A percentile compares a stretch with the other conserved stretches of the same genome.
These are phyloP conservation scores for Cancer borealis DNA, from an alignment of 2,888 invertebrate species.

Conservation along the genomic window DNA sequence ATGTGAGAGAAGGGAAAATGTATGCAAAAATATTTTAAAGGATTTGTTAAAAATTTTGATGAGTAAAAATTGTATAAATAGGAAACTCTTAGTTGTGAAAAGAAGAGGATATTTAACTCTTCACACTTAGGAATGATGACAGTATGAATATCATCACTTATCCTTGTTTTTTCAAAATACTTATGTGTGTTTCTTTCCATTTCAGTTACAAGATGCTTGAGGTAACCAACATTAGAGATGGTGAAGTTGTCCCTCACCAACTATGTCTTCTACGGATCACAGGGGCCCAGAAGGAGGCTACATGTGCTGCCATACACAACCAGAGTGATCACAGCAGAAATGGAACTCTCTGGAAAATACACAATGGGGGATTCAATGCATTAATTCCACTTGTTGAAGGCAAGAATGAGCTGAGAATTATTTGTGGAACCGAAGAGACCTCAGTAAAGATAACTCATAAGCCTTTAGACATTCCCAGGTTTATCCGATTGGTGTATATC, in stretches of 20 bases:
- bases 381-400: slow-evolving; percentile 85
- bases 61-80: no score
- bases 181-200: not conserved
- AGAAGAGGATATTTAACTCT: not conserved
- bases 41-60: no score
- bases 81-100: no score
- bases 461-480: slow-evolving; percentile 84
- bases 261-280: slow-evolving; percentile 81
- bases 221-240: slow-evolving; percentile 84
- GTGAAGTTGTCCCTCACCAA: slow-evolving; percentile 84
- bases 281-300: slow-evolving; percentile 77
- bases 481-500: slow-evolving; percentile 89
- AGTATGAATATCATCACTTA: no score
- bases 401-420: slow-evolving; percentile 84
- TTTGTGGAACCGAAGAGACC: slow-evolving; percentile 85
- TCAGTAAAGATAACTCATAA: slow-evolving; percentile 83
- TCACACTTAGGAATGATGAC: not conserved
- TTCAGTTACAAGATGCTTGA: slow-evolving; percentile 77
- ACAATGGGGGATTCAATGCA: slow-evolving; percentile 86
- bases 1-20: no score
- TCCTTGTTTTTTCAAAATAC: not conserved
- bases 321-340: slow-evolving; percentile 71
- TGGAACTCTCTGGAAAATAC: slow-evolving; percentile 83
- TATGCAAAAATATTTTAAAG: no score
- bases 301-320: slow-evolving; percentile 83